Percentiles rank a stretch among this genome's conserved stretches.
Conservation (phyloP, 1,140 invertebrate genomes). For the Melipona quadrifasciata region DNA sequence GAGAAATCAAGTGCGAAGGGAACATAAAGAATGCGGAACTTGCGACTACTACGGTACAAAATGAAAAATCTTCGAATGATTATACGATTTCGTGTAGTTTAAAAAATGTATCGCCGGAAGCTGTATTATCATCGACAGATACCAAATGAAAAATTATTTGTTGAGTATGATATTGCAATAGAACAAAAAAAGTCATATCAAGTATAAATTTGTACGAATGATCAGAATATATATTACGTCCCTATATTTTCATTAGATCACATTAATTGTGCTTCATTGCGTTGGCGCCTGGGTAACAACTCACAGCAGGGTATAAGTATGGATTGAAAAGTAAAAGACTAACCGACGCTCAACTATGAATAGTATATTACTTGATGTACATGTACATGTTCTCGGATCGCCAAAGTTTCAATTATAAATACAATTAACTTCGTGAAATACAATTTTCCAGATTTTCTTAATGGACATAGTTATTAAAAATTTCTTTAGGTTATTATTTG, state of each 20-base stretch:
- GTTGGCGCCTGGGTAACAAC: constrained; percentile 56
- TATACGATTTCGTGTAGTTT: constrained; percentile 30
- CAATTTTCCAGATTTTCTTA: constrained; percentile 44
- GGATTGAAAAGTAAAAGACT: constrained; percentile 55
- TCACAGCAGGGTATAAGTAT: constrained; percentile 61
- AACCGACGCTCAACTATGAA: constrained; percentile 68
- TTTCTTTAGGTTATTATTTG: constrained; percentile 64
- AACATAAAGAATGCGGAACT: constrained; percentile 51
- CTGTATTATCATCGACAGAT: constrained; percentile 41
- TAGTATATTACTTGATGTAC: constrained; percentile 65
- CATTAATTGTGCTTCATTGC: constrained; percentile 60
- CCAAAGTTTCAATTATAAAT: constrained; percentile 58
- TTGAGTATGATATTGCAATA: constrained; percentile 60
- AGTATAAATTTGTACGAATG: constrained; percentile 73
- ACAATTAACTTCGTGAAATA: constrained; percentile 37
- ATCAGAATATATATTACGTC: constrained; percentile 67
- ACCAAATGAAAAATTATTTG: constrained; percentile 57
- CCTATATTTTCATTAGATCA: constrained; percentile 70
- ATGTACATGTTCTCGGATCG: constrained; percentile 53
- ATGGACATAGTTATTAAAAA: constrained; percentile 54
- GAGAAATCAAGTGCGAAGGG: constrained; percentile 28
- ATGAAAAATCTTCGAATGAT: constrained; percentile 61
- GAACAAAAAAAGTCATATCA: constrained; percentile 74
- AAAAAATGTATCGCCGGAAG: constrained; percentile 36
- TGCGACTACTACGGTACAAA: constrained; percentile 63